Evolutionary conservation across 2,113 vertebrate species (phyloP).

Genomic region (Amphiprion ocellaris): DNA sequence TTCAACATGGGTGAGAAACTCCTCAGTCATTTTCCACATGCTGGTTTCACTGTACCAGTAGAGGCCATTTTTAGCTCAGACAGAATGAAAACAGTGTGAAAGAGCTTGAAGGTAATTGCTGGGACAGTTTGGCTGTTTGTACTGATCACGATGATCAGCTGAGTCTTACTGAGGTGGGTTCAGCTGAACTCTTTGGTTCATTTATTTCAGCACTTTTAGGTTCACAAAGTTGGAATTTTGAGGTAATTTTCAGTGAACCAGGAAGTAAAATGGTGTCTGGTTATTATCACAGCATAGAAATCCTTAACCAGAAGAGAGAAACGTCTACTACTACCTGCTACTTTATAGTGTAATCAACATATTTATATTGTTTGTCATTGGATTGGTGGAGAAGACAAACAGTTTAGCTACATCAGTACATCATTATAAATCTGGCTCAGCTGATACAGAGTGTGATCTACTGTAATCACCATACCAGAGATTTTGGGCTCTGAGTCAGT

Average conservation of each 20-base stretch:
- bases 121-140: slow-evolving; percentile 4
- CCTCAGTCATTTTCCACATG: slow-evolving; percentile 27
- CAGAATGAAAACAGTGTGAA: slow-evolving; percentile 3
- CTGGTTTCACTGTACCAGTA: slow-evolving; percentile 10
- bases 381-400: background rate
- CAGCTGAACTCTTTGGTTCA: background rate
- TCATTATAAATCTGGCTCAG: background rate
- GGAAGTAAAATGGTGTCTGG: slow-evolving; percentile 7
- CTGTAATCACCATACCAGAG: background rate
- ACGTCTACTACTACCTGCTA: background rate
- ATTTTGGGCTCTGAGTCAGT: slow-evolving; percentile 9
- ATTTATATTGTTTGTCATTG: background rate
- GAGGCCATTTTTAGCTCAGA: slow-evolving; percentile 8
- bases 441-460: background rate
- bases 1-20: slow-evolving; percentile 37
- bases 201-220: slow-evolving; percentile 8
- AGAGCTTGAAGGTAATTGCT: background rate
- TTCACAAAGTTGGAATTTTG: slow-evolving; percentile 2
- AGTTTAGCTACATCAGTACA: background rate
- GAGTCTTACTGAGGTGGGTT: background rate
- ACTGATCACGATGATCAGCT: background rate
- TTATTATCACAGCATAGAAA: background rate
- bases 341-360: background rate
- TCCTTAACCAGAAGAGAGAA: background rate
- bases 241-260: slow-evolving; percentile 4